phyloP scores from a whole-genome alignment of 2,888 invertebrate species.

The Noctuana brunneofusca region DNA sequence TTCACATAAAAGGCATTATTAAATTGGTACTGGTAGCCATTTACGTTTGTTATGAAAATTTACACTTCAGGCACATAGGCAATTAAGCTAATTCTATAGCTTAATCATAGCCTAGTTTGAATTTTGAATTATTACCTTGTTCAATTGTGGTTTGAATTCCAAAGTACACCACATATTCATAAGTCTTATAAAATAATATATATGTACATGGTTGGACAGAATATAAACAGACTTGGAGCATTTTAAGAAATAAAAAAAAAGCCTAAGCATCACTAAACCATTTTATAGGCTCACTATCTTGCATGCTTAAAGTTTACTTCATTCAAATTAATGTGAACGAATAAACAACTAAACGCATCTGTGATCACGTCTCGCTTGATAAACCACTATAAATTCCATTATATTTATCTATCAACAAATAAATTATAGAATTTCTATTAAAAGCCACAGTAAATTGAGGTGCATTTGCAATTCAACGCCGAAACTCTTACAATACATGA shows the following conservation, averaged over 20 bases:
- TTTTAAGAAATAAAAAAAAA: not conserved
- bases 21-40: not conserved
- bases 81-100: not conserved
- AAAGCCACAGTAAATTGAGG: slow-evolving; percentile 36
- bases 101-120: not conserved
- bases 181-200: too few relatives aligned
- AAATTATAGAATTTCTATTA: slow-evolving; percentile 44
- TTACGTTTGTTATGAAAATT: not conserved
- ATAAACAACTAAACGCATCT: slow-evolving; percentile 26
- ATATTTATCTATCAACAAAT: slow-evolving; percentile 28
- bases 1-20: slow-evolving; percentile 27
- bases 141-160: not conserved
- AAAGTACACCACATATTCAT: too few relatives aligned
- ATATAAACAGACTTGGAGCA: too few relatives aligned
- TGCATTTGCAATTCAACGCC: slow-evolving; percentile 45
- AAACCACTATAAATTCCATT: slow-evolving; percentile 33
- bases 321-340: slow-evolving; percentile 23
- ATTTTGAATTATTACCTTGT: not conserved
- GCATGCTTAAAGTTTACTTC: slow-evolving; percentile 16
- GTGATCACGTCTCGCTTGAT: slow-evolving; percentile 20
- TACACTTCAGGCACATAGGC: not conserved
- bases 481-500: slow-evolving; percentile 40
- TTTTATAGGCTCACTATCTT: slow-evolving; percentile 4
- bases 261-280: not conserved
- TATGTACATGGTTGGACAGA: too few relatives aligned